These are phyloP conservation scores for Benthosema pterotum DNA, from an alignment of 2,797 vertebrate species.

Conservation along the genomic window DNA sequence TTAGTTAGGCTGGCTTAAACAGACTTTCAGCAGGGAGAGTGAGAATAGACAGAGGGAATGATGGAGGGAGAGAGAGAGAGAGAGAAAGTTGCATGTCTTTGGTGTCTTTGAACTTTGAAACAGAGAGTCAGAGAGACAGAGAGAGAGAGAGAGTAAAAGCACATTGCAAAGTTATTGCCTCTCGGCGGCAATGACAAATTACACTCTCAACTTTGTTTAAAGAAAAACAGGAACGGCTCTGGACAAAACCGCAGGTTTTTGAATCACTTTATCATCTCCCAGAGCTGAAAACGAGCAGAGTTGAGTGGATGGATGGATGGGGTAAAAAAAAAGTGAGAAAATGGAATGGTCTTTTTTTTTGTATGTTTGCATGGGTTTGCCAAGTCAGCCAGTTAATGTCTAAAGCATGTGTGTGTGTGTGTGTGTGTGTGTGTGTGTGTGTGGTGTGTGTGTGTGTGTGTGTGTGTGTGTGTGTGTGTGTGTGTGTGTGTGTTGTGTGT, in stretches of 20 bases:
- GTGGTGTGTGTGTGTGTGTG: conserved; percentile 18
- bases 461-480: background rate
- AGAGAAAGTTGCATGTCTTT: conserved; percentile 11
- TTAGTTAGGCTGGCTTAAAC: conserved; percentile 2
- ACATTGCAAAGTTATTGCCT: background rate
- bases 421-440: conserved; percentile 42
- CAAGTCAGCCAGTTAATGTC: conserved; percentile 43
- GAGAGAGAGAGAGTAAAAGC: background rate
- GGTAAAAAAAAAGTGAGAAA: background rate
- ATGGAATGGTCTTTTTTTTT: conserved; percentile 14
- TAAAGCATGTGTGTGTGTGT: conserved; percentile 54
- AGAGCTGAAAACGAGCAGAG: background rate
- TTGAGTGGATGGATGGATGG: background rate
- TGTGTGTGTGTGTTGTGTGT: conserved; percentile 23
- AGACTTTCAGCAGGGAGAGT: background rate
- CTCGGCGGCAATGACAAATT: conserved; percentile 7
- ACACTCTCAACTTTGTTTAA: conserved; percentile 3
- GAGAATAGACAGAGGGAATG: background rate
- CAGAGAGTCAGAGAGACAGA: background rate
- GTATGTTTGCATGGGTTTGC: conserved; percentile 15
- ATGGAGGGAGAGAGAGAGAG: background rate
- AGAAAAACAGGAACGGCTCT: background rate
- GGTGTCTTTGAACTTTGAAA: background rate
- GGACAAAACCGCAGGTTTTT: background rate
- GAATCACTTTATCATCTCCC: background rate